These are phyloP conservation scores for Cathartes aura DNA, from an alignment of 2,113 vertebrate genomes.

Conservation along the genomic window DNA sequence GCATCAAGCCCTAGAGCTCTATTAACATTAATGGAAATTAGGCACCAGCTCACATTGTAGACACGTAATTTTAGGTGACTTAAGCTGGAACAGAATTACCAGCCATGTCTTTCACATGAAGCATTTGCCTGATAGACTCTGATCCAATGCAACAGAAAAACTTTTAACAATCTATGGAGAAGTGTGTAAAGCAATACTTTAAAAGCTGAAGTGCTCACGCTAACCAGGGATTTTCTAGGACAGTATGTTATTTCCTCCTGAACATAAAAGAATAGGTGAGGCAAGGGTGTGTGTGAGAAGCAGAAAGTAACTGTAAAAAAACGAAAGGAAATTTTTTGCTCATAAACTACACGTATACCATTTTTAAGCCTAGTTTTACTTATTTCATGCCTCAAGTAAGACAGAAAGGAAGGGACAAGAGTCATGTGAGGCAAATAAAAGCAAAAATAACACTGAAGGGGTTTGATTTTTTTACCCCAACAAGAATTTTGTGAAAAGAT, in stretches of 20 bases:
- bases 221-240: background rate
- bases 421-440: background rate
- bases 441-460: background rate
- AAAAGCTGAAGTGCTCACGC: background rate
- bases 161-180: background rate
- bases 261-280: background rate
- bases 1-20: background rate
- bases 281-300: background rate
- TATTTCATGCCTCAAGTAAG: background rate
- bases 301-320: background rate
- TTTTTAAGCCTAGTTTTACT: background rate
- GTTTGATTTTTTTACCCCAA: background rate
- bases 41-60: background rate
- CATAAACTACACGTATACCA: background rate
- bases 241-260: background rate
- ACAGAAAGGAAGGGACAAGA: background rate
- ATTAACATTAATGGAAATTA: background rate
- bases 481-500: background rate
- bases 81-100: background rate
- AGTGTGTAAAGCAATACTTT: background rate
- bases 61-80: background rate
- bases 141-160: background rate
- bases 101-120: background rate
- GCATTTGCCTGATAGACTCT: background rate
- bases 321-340: background rate